Base-by-base conservation (phyloP, 1,140 invertebrate species). In the Fopius arisanus region DNA sequence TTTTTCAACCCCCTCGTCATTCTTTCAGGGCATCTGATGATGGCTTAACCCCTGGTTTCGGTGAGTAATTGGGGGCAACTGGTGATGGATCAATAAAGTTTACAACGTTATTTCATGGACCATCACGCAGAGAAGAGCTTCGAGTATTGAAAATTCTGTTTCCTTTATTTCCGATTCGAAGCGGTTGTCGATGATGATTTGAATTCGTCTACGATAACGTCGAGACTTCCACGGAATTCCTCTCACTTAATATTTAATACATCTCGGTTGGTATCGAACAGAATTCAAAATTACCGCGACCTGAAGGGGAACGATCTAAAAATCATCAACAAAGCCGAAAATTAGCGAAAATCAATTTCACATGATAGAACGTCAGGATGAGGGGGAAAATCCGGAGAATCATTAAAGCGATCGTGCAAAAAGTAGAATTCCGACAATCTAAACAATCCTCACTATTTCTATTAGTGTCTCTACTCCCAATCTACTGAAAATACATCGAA, bases 31-130 rank as follows among this genome's bases (percentile, higher is more conserved):
- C n/a, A 21, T 21, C 33, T 40, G 19, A 67, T 67, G 31, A 40
- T 40, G 31, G 33, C 9, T 23, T 41, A 37, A 21, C 31, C 54
- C 43, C 10, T 12, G 43, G 43, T 37, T n/a, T 51, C 23, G 14
- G 29, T 41, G 70, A 71, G 70, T 71, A 71, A 71, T 71, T 71
- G 70, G 70, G 70, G 70, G 70, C 70, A 71, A 59, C 54, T 31
- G 29, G 29, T 72, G 62, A 72, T 72, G 62, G 70, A 72, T 72
- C 70, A 72, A 72, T 72, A 72, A 66, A 66, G 26, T 72, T 66
- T 72, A 72, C 59, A 72, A 72, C 59, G 59, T 41, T 14, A 62
- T 63, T 41, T 63, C 54, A 71, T 59, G 31, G 59, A 14, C 33
- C 54, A 51, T 40, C 29, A 23, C 31, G 10, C 51, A 21, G 19